Evolutionary conservation across 2,888 invertebrate genomes (phyloP).

Genomic region (Cheilosia impressa): DNA sequence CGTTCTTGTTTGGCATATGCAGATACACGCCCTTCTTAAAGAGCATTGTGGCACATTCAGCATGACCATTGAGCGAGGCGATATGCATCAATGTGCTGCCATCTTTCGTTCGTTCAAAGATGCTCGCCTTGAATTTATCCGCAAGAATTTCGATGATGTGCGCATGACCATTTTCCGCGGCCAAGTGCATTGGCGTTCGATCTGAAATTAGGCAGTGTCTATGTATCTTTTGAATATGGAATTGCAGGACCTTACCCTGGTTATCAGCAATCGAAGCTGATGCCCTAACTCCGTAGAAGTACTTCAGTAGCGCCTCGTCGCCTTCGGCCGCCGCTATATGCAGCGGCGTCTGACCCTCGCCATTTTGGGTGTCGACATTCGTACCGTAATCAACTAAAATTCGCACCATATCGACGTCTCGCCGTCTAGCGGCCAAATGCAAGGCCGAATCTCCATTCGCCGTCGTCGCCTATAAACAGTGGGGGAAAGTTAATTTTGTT

Average conservation of each 20-base stretch:
- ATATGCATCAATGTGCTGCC: conserved; percentile 99
- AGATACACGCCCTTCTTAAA: conserved; percentile 99
- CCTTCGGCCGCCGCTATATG: conserved; percentile 98
- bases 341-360: conserved; percentile 96
- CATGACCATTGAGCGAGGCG: conserved; percentile 98
- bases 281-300: conserved; percentile 97
- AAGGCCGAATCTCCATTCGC: conserved; percentile 96
- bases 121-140: conserved; percentile 98
- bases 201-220: conserved; percentile 85
- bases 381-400: conserved; percentile 97
- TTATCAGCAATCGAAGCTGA: conserved; percentile 97
- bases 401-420: conserved; percentile 96
- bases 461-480: conserved; percentile 86
- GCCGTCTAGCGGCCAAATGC: conserved; percentile 96
- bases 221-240: neutral
- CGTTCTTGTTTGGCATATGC: conserved; percentile 99
- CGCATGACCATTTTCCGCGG: conserved; percentile 98
- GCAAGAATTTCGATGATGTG: conserved; percentile 97
- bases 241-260: conserved; percentile 86
- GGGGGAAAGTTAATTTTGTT: conserved; percentile 40
- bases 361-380: conserved; percentile 95
- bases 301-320: conserved; percentile 96
- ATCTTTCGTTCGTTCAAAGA: conserved; percentile 98
- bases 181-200: conserved; percentile 98
- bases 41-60: conserved; percentile 98